Percentiles rank a stretch among this genome's conserved stretches.
Conservation (phyloP, 2,888 invertebrate species). For the Galeruca laticollis region DNA sequence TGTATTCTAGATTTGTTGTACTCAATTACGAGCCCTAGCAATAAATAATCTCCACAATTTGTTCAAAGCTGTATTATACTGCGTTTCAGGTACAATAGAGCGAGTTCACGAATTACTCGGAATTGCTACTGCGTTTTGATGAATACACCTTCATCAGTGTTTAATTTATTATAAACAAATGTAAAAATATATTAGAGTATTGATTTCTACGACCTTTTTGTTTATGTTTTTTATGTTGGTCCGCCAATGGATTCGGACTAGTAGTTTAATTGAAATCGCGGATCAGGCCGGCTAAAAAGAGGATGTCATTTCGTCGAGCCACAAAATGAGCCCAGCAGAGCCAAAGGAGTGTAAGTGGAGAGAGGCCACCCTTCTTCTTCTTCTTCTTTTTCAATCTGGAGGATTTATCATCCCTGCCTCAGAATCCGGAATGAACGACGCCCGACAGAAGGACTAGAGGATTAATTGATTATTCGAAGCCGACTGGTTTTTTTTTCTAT, state of each 20-base stretch:
- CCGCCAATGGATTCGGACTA: constrained; percentile 21
- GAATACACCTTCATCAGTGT: no score
- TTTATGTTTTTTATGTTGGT: not conserved
- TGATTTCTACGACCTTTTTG: no score
- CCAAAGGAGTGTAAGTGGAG: constrained; percentile 47
- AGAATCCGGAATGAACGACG: constrained; percentile 12
- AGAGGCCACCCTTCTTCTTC: constrained; percentile 57
- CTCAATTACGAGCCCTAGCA: no score
- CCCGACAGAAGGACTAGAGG: constrained; percentile 22
- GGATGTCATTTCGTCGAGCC: constrained; percentile 64
- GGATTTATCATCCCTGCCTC: constrained; percentile 29
- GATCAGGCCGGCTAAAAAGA: constrained; percentile 66
- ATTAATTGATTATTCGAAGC: constrained; percentile 29
- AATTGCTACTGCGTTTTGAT: no score
- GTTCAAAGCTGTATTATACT: no score
- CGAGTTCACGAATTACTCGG: no score
- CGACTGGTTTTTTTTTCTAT: not conserved
- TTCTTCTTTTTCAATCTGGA: constrained; percentile 33
- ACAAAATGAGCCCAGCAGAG: constrained; percentile 56
- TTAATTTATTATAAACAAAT: no score
- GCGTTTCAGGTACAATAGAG: no score
- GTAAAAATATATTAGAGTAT: no score
- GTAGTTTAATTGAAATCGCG: constrained; percentile 66
- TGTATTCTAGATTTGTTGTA: no score
- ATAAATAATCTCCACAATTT: no score